These are phyloP conservation scores for Cremastinae sp. DNA, from an alignment of 2,888 invertebrate species.

Conservation along the genomic window DNA sequence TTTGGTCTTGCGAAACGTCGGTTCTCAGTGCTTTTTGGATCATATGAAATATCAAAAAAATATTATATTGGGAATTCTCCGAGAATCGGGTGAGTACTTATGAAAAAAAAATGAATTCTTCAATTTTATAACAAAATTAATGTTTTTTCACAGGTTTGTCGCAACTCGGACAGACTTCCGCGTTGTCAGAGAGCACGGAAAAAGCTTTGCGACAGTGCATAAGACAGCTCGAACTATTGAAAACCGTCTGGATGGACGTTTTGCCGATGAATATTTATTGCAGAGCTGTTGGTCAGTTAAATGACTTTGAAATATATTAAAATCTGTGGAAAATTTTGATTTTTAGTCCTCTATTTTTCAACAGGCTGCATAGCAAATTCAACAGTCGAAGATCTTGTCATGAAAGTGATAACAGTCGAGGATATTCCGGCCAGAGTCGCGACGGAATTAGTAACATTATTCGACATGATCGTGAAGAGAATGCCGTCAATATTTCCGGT, in stretches of 20 bases:
- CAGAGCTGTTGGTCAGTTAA: conserved; percentile 84
- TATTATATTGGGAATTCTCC: conserved; percentile 88
- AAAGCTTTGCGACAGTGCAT: conserved; percentile 91
- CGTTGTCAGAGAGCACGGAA: conserved; percentile 84
- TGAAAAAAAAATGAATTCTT: not conserved
- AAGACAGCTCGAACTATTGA: conserved; percentile 90
- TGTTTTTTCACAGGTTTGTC: conserved; percentile 77
- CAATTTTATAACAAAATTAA: not conserved
- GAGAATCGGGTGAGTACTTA: conserved; percentile 87
- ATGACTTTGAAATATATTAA: conserved; percentile 8
- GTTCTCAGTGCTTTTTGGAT: conserved; percentile 86
- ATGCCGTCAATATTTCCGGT: conserved; percentile 89
- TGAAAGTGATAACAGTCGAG: conserved; percentile 86
- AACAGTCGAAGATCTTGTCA: conserved; percentile 86
- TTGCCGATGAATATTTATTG: conserved; percentile 90
- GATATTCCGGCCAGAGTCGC: conserved; percentile 94
- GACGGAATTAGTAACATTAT: conserved; percentile 89
- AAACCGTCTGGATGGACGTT: conserved; percentile 94
- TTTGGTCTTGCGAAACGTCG: conserved; percentile 85
- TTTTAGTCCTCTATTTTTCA: not conserved
- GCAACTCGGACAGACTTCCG: conserved; percentile 81
- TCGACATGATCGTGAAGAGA: conserved; percentile 87
- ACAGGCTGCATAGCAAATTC: conserved; percentile 85
- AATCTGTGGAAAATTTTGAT: not conserved
- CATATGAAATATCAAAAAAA: conserved; percentile 90